Conservation (phyloP, 1,140 invertebrate genomes). For the Drosophila orosa region DNA sequence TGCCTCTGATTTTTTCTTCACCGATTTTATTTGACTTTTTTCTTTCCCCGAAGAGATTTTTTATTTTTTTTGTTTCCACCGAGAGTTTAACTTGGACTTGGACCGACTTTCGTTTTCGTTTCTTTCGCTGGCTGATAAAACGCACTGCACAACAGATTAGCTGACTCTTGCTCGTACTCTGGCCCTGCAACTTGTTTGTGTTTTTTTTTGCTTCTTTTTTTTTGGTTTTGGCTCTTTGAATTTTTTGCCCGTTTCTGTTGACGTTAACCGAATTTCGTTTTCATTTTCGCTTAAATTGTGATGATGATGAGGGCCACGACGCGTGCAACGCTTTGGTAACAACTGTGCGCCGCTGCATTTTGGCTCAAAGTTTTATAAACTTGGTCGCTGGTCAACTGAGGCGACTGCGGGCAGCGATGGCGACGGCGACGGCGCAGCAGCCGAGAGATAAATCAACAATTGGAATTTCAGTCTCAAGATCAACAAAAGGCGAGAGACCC, state of each 20-base stretch:
- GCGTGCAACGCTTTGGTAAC: constrained; percentile 77
- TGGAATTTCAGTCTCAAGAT: constrained; percentile 73
- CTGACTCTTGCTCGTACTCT: constrained; percentile 38
- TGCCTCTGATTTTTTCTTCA: constrained; percentile 32
- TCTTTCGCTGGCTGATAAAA: constrained; percentile 64
- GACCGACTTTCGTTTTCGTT: constrained; percentile 80
- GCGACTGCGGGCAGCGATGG: constrained; percentile 2
- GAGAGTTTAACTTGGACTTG: constrained; percentile 24
- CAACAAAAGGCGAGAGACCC: constrained; percentile 61
- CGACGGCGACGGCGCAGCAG: constrained; percentile 31
- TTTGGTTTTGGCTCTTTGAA: constrained; percentile 28
- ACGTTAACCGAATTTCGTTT: constrained; percentile 53
- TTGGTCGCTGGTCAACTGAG: constrained; percentile 72
- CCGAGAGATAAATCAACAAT: constrained; percentile 80
- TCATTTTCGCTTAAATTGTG: constrained; percentile 43
- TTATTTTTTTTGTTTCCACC: constrained; percentile 18
- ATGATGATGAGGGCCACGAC: constrained; percentile 56
- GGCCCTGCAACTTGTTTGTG: constrained; percentile 72
- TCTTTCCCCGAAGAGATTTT: constrained; percentile 4
- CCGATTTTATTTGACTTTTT: constrained; percentile 19
- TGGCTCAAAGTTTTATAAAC: constrained; percentile 82
- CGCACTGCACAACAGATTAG: constrained; percentile 71
- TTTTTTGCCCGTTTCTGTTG: constrained; percentile 34
- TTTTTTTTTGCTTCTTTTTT: constrained; percentile 27
- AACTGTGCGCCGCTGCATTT: constrained; percentile 80